Evolutionary conservation across 1,140 invertebrate species (phyloP).

Genomic region (Euschistus heros): DNA sequence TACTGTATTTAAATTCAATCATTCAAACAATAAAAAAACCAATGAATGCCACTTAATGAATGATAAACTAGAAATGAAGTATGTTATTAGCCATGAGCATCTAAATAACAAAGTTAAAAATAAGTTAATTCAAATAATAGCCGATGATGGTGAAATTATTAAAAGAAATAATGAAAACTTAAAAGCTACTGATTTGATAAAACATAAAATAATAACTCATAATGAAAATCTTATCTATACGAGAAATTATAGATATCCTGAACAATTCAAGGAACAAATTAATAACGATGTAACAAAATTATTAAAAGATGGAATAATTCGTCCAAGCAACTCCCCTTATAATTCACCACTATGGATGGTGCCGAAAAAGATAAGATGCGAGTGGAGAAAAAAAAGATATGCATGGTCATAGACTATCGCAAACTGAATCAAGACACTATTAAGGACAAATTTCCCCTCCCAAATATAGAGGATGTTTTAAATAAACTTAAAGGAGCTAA

Average conservation of each 20-base stretch:
- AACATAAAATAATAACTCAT: too few relatives aligned
- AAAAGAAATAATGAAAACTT: too few relatives aligned
- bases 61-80: too few relatives aligned
- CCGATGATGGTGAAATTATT: too few relatives aligned
- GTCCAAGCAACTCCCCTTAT: not conserved
- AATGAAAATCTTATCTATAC: too few relatives aligned
- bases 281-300: not conserved
- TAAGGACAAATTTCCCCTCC: not conserved
- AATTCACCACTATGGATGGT: not conserved
- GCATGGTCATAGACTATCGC: not conserved
- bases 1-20: too few relatives aligned
- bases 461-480: not conserved
- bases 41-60: too few relatives aligned
- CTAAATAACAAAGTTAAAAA: too few relatives aligned
- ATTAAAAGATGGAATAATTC: not conserved
- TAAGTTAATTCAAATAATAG: too few relatives aligned
- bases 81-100: too few relatives aligned
- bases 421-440: not conserved
- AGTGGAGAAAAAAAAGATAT: not conserved
- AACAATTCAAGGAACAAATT: not conserved
- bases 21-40: too few relatives aligned
- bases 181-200: too few relatives aligned
- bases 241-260: constrained; percentile 5
- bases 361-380: not conserved
- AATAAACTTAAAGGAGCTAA: not conserved